Evolutionary conservation across 2,888 invertebrate genomes (phyloP).

Genomic region (Bellardia bayeri): DNA sequence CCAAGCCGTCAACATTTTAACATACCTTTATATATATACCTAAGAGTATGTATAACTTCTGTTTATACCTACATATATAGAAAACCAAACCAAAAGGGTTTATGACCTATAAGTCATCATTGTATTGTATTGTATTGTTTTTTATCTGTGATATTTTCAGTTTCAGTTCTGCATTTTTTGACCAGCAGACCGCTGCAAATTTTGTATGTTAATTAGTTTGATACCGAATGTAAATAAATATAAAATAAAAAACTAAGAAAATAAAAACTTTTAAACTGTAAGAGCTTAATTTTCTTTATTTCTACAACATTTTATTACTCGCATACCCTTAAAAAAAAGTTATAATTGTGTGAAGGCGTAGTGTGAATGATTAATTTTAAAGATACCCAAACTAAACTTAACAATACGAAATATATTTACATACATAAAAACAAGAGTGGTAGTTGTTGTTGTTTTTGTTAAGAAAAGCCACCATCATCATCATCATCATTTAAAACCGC

Average conservation of each 20-base stretch:
- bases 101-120: conserved; percentile 68
- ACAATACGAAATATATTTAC: conserved; percentile 11
- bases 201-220: conserved; percentile 76
- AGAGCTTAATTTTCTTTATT: conserved; percentile 39
- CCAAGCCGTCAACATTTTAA: conserved; percentile 61
- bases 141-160: conserved; percentile 31
- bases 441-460: conserved; percentile 9
- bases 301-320: conserved; percentile 53
- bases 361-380: conserved; percentile 80
- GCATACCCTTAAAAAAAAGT: conserved; percentile 52
- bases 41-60: background rate
- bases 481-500: conserved; percentile 79
- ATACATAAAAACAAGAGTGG: conserved; percentile 2
- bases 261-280: conserved; percentile 22
- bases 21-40: conserved; percentile 40
- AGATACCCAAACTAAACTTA: conserved; percentile 37
- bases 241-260: background rate
- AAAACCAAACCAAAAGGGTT: conserved; percentile 47
- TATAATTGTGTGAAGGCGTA: conserved; percentile 69
- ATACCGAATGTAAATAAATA: conserved; percentile 2
- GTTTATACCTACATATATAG: background rate
- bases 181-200: conserved; percentile 76
- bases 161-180: conserved; percentile 70
- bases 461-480: conserved; percentile 22
- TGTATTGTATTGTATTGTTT: conserved; percentile 7